Evolutionary conservation across 64 coral and sea anemone genomes (phyloP).

Genomic region (Montipora foliosa): DNA sequence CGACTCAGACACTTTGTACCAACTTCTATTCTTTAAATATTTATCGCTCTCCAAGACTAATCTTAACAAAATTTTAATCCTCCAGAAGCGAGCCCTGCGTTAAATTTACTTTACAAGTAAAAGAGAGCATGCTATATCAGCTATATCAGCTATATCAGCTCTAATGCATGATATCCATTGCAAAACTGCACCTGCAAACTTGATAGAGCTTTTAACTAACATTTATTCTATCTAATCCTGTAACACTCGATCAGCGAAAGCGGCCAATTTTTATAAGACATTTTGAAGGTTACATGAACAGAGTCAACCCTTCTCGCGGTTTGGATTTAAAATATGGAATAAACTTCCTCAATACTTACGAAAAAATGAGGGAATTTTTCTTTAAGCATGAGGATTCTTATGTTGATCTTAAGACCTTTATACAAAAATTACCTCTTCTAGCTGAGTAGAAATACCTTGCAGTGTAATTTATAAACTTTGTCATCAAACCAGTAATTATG

Average conservation of each 20-base stretch:
- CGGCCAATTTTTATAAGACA: not conserved
- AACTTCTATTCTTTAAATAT: too few relatives aligned
- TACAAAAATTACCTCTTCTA: not conserved
- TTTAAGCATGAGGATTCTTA: not conserved
- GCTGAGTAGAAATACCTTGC: not conserved
- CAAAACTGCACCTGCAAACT: not conserved
- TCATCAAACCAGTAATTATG: not conserved
- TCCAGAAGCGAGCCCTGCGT: conserved; percentile 42
- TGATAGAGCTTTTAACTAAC: not conserved
- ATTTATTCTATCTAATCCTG: not conserved
- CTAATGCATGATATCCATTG: conserved; percentile 5
- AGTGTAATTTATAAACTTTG: not conserved
- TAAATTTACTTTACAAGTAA: conserved; percentile 8
- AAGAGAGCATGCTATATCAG: conserved; percentile 5
- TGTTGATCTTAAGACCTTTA: not conserved
- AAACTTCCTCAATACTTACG: not conserved
- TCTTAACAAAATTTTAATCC: conserved; percentile 7
- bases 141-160: not conserved
- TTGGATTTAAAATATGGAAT: conserved; percentile 32
- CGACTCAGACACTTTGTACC: not conserved
- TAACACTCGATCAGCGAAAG: conserved; percentile 18
- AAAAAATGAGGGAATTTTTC: too few relatives aligned
- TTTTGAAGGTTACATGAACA: not conserved
- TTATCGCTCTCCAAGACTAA: not conserved
- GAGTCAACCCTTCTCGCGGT: not conserved